Conservation (phyloP, 1,140 invertebrate genomes). For the Eriosoma lanigerum region DNA sequence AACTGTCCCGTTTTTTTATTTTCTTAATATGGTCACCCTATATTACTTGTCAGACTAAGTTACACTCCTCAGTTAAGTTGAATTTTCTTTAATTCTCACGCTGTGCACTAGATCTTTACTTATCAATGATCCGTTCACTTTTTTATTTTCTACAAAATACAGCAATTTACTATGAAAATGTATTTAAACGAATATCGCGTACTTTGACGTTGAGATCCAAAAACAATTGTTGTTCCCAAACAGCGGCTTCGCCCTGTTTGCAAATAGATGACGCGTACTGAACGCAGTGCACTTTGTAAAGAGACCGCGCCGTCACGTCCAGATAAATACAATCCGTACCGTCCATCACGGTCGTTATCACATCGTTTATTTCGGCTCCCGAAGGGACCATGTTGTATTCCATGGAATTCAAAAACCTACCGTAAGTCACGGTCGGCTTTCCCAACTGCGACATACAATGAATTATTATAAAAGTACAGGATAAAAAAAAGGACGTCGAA, state of each 20-base stretch:
- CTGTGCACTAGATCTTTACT: too few relatives aligned
- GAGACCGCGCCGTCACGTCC: background rate
- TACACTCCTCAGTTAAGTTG: too few relatives aligned
- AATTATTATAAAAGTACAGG: background rate
- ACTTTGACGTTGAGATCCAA: background rate
- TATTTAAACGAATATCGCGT: background rate
- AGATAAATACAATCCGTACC: conserved; percentile 22
- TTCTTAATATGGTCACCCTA: too few relatives aligned
- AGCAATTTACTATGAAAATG: too few relatives aligned
- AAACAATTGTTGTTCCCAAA: conserved; percentile 27
- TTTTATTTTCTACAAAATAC: too few relatives aligned
- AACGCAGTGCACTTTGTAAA: background rate
- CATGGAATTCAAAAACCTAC: conserved; percentile 20
- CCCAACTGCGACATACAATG: background rate
- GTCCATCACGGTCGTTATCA: conserved; percentile 22
- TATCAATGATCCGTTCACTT: too few relatives aligned
- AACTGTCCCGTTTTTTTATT: too few relatives aligned
- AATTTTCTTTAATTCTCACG: too few relatives aligned
- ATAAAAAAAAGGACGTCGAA: too few relatives aligned
- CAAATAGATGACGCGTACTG: background rate
- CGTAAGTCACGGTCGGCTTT: background rate
- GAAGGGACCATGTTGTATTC: background rate
- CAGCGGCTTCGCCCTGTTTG: background rate
- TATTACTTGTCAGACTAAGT: too few relatives aligned
- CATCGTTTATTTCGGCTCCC: background rate